phyloP scores from a whole-genome alignment of 2,888 invertebrate genomes.

The Ormyrus nitidulus region DNA sequence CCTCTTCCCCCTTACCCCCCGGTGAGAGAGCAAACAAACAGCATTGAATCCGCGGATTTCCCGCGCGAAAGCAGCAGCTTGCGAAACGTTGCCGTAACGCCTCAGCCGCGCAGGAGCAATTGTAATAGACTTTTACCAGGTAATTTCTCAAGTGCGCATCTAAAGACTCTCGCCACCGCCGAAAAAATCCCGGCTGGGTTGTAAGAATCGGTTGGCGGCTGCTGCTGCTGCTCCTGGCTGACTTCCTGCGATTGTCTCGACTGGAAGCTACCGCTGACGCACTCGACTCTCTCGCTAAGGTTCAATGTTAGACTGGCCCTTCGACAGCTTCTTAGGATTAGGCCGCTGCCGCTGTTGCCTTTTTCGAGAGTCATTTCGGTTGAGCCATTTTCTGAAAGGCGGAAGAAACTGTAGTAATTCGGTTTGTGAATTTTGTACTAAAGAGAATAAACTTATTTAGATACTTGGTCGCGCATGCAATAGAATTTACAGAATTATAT shows the following conservation, averaged over 20 bases:
- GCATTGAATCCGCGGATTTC: conserved; percentile 30
- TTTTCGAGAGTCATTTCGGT: too few species aligned
- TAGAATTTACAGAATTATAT: too few species aligned
- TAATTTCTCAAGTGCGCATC: conserved; percentile 66
- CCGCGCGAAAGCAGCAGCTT: conserved; percentile 35
- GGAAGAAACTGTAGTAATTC: not conserved
- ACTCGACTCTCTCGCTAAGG: conserved; percentile 33
- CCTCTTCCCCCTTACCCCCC: too few species aligned
- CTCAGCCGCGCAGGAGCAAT: too few species aligned
- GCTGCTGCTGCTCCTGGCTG: not conserved
- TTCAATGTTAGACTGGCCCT: conserved; percentile 18
- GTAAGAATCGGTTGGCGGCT: not conserved
- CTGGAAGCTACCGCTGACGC: not conserved
- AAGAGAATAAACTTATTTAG: too few species aligned
- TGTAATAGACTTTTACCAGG: conserved; percentile 61
- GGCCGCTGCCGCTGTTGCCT: too few species aligned
- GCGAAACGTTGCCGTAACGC: conserved; percentile 6
- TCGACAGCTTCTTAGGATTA: too few species aligned
- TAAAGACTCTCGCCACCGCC: conserved; percentile 66
- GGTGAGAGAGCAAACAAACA: not conserved
- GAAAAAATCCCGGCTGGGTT: conserved; percentile 65
- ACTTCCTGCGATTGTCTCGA: conserved; percentile 11
- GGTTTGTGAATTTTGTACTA: not conserved
- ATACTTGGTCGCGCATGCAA: too few species aligned
- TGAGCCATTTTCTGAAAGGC: too few species aligned